Percentiles rank a stretch among this genome's conserved stretches.
Conservation (phyloP, 2,888 invertebrate species). For the Steinernema hermaphroditum region DNA sequence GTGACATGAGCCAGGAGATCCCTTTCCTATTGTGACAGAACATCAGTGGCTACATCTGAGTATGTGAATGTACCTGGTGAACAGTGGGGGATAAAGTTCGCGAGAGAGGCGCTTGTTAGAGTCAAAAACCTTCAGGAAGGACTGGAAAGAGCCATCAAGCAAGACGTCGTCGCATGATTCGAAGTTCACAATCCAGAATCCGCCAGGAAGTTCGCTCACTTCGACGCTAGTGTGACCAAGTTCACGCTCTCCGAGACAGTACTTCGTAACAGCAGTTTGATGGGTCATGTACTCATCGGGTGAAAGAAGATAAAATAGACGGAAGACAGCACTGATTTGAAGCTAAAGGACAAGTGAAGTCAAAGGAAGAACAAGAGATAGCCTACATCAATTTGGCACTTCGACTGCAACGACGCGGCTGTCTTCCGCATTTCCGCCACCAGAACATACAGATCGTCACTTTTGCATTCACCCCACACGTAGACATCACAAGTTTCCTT, state of each 20-base stretch:
- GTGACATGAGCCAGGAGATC: not conserved
- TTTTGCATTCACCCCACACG: not conserved
- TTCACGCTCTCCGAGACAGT: not conserved
- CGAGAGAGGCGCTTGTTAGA: not conserved
- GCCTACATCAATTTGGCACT: too few relatives aligned
- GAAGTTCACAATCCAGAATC: not conserved
- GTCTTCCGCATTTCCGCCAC: not conserved
- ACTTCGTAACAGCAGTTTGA: not conserved
- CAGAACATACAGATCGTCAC: not conserved
- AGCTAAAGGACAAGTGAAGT: not conserved
- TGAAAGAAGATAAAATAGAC: not conserved
- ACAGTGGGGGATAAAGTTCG: not conserved
- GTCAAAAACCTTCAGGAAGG: not conserved
- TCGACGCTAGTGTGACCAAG: not conserved
- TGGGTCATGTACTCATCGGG: not conserved
- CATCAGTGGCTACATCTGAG: not conserved
- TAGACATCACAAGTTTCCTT: not conserved
- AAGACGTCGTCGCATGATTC: not conserved
- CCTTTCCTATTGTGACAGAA: not conserved
- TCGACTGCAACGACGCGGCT: too few relatives aligned
- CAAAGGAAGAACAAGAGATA: too few relatives aligned
- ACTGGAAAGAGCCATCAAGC: not conserved
- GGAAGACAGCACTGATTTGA: not conserved
- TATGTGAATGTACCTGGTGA: slow-evolving; percentile 1
- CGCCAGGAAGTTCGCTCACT: not conserved